Base-by-base conservation (phyloP, 2,888 invertebrate genomes). In the Megalurothrips usitatus region DNA sequence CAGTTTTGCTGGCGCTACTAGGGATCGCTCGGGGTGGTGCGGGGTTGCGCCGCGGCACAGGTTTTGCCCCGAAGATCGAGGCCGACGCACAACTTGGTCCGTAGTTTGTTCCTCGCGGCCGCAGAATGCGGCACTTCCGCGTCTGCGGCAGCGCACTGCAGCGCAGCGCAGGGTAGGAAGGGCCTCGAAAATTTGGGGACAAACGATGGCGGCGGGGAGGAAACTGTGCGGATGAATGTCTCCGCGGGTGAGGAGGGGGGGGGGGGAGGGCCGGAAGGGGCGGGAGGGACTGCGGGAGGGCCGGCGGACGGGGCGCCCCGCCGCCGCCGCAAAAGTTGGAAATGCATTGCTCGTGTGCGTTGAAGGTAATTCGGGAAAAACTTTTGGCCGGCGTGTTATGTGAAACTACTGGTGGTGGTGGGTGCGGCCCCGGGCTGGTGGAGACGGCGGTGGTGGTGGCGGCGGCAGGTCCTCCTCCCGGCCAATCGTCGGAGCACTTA, bases 261-360 rank as follows among this genome's bases (percentile, higher is more conserved):
- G 34, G 3, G 34, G 3, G 34, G 34, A 4, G 6, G 34, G 34
- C 3, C 34, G 34, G 34, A 2, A 43, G 34, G 34, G 34, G 34
- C 3, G 34, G 34, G 34, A 43, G 34, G 34, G 34, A 43, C 3
- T 4, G 34, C 3, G 34, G 34, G 3, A 43, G 34, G 34, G 34
- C 34, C 3, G 34, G 34, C 34, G n/a, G n/a, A n/a, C n/a, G n/a
- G n/a, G n/a, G n/a, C n/a, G n/a, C n/a, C n/a, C n/a, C n/a, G n/a
- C n/a, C n/a, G 3, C 58, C 58, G 17, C 58, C 58, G 58, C 58
- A 58, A 58, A 58, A 58, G 58, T 58, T 58, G 58, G 58, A 58
- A 58, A 58, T 58, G n/a, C 58, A 58, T 58, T 58, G 58, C 58
- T 43, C 34, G 19, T 58, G 58, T 58, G 58, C 58, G 58, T 58